Conservation (phyloP, 2,113 vertebrate genomes). For the Glareola pratincola region DNA sequence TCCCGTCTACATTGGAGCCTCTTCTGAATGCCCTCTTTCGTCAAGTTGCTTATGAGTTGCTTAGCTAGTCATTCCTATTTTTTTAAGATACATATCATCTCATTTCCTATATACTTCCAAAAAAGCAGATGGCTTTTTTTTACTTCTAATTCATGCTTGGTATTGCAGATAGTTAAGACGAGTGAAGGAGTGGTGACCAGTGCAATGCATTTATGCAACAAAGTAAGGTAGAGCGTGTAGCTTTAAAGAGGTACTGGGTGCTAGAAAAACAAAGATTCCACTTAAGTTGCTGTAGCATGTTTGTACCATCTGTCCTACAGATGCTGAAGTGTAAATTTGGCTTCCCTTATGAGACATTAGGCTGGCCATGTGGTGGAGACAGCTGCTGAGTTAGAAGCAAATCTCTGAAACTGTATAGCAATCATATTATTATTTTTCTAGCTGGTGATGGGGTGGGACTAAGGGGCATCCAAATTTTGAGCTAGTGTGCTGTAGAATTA, state of each 20-base stretch:
- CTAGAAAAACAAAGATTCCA: background rate
- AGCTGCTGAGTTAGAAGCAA: background rate
- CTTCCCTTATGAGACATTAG: background rate
- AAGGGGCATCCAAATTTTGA: background rate
- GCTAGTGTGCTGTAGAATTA: background rate
- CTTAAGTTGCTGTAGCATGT: background rate
- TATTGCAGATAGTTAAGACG: background rate
- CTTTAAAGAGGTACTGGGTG: background rate
- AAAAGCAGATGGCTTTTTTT: background rate
- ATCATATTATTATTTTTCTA: background rate
- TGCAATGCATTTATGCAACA: background rate
- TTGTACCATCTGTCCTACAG: background rate
- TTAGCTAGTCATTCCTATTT: background rate
- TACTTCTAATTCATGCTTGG: background rate
- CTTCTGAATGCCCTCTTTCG: background rate
- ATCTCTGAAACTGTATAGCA: background rate
- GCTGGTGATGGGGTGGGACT: background rate
- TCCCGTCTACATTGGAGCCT: background rate
- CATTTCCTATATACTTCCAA: background rate
- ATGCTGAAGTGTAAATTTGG: background rate
- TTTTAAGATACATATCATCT: rapidly evolving
- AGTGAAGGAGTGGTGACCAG: background rate
- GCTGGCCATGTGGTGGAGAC: background rate
- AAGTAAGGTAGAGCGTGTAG: background rate
- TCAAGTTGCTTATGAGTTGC: background rate